Conservation (phyloP, 2,797 vertebrate genomes). For the Pelobates cultripes region DNA sequence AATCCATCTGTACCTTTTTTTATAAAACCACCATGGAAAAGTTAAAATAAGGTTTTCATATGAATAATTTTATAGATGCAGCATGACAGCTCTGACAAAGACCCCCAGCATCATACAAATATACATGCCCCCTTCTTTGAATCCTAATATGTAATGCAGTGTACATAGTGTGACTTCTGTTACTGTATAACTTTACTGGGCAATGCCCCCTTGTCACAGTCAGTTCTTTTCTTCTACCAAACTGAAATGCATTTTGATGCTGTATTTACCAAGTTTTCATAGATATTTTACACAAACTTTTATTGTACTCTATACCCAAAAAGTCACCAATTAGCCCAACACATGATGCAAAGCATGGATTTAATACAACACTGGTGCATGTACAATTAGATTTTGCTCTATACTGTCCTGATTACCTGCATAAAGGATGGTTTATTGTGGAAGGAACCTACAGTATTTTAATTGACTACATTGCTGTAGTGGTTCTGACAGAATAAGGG, state of each 20-base stretch:
- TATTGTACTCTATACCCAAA: neutral
- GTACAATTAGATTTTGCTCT: neutral
- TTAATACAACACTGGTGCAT: neutral
- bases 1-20: slow-evolving; percentile 37
- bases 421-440: slow-evolving; percentile 7
- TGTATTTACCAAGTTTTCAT: neutral
- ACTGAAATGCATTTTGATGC: slow-evolving; percentile 59
- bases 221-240: slow-evolving; percentile 59
- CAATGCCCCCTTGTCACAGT: slow-evolving; percentile 64
- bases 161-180: neutral
- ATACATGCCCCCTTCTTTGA: neutral
- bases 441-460: slow-evolving; percentile 6
- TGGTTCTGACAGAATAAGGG: slow-evolving; percentile 29
- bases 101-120: no score
- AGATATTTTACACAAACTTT: slow-evolving; percentile 23
- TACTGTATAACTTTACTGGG: slow-evolving; percentile 71
- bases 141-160: slow-evolving; percentile 20
- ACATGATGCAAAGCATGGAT: neutral
- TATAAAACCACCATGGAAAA: slow-evolving; percentile 64
- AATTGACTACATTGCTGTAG: slow-evolving; percentile 48
- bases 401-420: neutral
- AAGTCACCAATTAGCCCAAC: slow-evolving; percentile 6
- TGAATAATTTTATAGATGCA: slow-evolving; percentile 16
- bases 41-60: slow-evolving; percentile 68
- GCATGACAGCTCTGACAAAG: slow-evolving; percentile 56